A percentile compares a stretch with the other conserved stretches of the same genome.
These are phyloP conservation scores for Lepus timidus DNA, from an alignment of 2,113 vertebrate genomes.

Conservation along the genomic window DNA sequence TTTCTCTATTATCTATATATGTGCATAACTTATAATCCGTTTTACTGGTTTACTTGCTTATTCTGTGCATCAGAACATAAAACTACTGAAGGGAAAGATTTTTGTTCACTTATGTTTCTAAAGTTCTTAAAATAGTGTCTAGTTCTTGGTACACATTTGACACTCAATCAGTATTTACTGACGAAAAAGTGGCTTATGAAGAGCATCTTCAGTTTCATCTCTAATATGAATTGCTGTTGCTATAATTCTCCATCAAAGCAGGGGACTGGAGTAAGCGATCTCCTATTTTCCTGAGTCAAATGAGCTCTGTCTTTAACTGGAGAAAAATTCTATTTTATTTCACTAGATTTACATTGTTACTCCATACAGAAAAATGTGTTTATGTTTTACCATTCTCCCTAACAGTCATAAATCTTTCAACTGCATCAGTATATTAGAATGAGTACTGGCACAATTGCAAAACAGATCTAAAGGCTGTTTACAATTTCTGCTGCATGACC, in stretches of 20 bases:
- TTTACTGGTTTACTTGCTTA: background rate
- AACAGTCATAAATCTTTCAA: background rate
- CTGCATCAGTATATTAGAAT: background rate
- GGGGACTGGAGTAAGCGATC: background rate
- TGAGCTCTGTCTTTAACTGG: background rate
- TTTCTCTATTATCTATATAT: background rate
- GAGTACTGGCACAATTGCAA: fast-evolving
- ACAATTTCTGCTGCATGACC: fast-evolving
- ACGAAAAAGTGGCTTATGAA: background rate
- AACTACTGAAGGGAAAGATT: too few relatives aligned
- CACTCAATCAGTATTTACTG: background rate
- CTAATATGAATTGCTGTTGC: background rate
- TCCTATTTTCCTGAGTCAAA: too few relatives aligned
- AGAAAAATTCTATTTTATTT: background rate
- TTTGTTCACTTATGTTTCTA: background rate
- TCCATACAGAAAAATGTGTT: background rate
- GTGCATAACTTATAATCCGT: background rate
- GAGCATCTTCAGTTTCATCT: background rate
- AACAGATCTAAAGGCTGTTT: background rate
- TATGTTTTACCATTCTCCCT: background rate
- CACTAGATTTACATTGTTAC: background rate
- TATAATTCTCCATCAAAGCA: background rate
- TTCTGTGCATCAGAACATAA: fast-evolving
- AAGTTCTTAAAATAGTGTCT: too few relatives aligned
- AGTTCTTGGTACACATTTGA: background rate